phyloP scores from a whole-genome alignment of 2,113 vertebrate genomes.

The Casuarius casuarius region DNA sequence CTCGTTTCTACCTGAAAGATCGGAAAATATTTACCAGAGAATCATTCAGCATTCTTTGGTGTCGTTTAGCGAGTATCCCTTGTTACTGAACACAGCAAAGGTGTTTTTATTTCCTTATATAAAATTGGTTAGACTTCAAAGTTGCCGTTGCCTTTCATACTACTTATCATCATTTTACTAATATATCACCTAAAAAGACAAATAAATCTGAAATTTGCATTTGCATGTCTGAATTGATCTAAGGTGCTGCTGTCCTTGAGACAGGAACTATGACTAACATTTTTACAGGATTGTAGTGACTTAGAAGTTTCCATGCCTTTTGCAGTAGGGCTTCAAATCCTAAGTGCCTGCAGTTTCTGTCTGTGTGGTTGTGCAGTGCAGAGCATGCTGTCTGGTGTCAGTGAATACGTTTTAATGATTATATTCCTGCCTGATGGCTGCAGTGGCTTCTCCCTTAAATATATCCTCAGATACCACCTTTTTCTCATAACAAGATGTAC shows the following conservation, averaged over 20 bases:
- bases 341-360: not conserved
- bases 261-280: not conserved
- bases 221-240: not conserved
- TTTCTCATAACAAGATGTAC: not conserved
- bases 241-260: not conserved
- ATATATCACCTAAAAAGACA: not conserved
- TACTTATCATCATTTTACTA: not conserved
- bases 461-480: not conserved
- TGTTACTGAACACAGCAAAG: not conserved
- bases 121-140: not conserved
- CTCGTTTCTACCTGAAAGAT: too few species aligned
- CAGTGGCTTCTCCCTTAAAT: not conserved
- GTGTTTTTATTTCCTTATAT: not conserved
- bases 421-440: not conserved
- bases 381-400: not conserved
- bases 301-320: not conserved
- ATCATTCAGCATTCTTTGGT: too few species aligned
- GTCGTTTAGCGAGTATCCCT: not conserved
- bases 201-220: not conserved
- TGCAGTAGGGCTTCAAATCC: not conserved
- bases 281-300: not conserved
- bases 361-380: not conserved
- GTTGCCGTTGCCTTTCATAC: not conserved
- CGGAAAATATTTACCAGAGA: too few species aligned
- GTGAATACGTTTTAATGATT: not conserved